These are phyloP conservation scores for Heliconius eleuchia DNA, from an alignment of 1,140 invertebrate species.

Conservation along the genomic window DNA sequence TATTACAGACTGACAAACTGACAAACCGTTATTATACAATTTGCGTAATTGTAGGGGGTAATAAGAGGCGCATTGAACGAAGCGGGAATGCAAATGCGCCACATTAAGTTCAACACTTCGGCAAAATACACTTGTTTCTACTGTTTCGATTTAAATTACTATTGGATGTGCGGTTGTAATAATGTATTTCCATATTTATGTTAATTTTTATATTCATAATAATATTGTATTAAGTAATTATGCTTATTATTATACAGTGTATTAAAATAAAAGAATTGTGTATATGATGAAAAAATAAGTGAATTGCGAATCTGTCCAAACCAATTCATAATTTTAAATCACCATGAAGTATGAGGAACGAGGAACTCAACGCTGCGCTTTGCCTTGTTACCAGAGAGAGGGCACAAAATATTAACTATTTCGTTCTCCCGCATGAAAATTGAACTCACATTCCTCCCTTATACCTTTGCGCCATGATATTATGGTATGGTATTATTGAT, in stretches of 20 bases:
- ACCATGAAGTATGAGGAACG: too few relatives aligned
- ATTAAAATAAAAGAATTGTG: too few relatives aligned
- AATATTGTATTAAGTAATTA: too few relatives aligned
- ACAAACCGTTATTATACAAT: constrained; percentile 60
- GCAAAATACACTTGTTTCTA: constrained; percentile 20
- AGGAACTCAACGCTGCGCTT: too few relatives aligned
- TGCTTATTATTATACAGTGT: too few relatives aligned
- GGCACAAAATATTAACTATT: neutral
- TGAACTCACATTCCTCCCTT: neutral
- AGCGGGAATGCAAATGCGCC: constrained; percentile 46
- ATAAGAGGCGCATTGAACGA: constrained; percentile 49
- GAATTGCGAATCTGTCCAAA: too few relatives aligned
- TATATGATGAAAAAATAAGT: too few relatives aligned
- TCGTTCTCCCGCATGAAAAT: neutral
- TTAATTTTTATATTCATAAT: neutral
- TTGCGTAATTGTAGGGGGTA: constrained; percentile 60
- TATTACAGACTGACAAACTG: constrained; percentile 37
- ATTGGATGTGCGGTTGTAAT: neutral
- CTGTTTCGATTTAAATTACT: neutral
- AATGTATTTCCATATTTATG: neutral
- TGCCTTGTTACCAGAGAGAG: neutral
- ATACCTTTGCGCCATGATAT: neutral
- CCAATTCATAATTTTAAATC: too few relatives aligned
- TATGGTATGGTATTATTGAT: too few relatives aligned
- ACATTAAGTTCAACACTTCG: constrained; percentile 30